Percentiles rank a stretch among this genome's conserved stretches.
Conservation (phyloP, 2,888 invertebrate species). For the Synergus laeviventris region DNA sequence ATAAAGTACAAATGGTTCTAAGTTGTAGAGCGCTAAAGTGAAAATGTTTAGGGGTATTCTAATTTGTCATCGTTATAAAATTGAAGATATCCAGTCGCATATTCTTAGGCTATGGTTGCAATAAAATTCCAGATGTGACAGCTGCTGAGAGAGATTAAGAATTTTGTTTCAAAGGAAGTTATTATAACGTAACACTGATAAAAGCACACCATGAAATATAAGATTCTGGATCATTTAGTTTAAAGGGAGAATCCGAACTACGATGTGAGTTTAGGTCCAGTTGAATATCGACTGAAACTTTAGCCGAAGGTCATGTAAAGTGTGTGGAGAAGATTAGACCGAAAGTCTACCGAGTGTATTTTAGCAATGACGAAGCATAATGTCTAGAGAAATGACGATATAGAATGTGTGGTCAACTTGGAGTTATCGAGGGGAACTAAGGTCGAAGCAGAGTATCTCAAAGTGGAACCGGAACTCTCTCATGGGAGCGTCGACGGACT, state of each 20-base stretch:
- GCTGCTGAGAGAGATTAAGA: too few species aligned
- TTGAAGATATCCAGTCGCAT: too few species aligned
- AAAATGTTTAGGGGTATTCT: too few species aligned
- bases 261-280: background rate
- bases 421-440: conserved; percentile 38
- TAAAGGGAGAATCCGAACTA: background rate
- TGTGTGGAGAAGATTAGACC: conserved; percentile 2
- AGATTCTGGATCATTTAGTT: background rate
- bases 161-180: too few species aligned
- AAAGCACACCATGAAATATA: background rate
- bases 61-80: too few species aligned
- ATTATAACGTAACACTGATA: background rate
- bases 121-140: too few species aligned
- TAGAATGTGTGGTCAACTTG: conserved; percentile 31
- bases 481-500: conserved; percentile 59
- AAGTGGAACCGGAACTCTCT: conserved; percentile 56
- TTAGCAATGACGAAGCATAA: conserved; percentile 16
- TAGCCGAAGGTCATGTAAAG: conserved; percentile 2
- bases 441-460: conserved; percentile 47
- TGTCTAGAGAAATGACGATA: conserved; percentile 17
- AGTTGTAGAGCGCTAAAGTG: too few species aligned
- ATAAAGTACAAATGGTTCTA: too few species aligned
- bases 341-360: background rate
- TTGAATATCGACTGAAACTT: background rate
- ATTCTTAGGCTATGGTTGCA: too few species aligned